These are phyloP conservation scores for Diuraphis noxia DNA, from an alignment of 1,140 invertebrate species.

Conservation along the genomic window DNA sequence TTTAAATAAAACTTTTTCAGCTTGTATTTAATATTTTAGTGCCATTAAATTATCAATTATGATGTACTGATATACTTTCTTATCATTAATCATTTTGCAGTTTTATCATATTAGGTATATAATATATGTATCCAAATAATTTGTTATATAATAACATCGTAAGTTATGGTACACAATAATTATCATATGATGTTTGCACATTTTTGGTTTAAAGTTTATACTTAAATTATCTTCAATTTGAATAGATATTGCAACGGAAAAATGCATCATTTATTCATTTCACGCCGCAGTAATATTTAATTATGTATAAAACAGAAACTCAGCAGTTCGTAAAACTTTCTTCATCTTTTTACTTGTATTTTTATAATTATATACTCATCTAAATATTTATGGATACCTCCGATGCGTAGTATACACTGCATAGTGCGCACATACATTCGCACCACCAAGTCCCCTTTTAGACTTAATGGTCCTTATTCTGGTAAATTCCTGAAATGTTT, in stretches of 20 bases:
- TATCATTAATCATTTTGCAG: not conserved
- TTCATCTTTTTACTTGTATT: not conserved
- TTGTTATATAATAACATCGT: not conserved
- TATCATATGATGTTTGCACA: not conserved
- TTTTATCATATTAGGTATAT: too few relatives aligned
- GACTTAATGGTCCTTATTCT: not conserved
- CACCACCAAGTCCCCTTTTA: not conserved
- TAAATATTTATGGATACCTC: not conserved
- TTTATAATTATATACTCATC: constrained; percentile 1
- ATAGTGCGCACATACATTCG: not conserved
- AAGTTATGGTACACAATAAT: not conserved
- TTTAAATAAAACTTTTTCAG: not conserved
- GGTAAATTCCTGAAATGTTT: not conserved
- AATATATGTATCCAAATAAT: too few relatives aligned
- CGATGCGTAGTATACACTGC: too few relatives aligned
- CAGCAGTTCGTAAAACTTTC: not conserved
- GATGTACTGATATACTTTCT: too few relatives aligned
- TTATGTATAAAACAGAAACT: not conserved
- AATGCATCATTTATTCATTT: not conserved
- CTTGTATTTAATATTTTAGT: not conserved
- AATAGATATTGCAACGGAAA: not conserved
- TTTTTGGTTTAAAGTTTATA: not conserved
- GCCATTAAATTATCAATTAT: not conserved
- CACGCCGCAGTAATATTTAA: not conserved
- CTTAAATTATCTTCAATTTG: not conserved